phyloP scores from a whole-genome alignment of 2,797 vertebrate genomes.

The Cryptoprocta ferox region DNA sequence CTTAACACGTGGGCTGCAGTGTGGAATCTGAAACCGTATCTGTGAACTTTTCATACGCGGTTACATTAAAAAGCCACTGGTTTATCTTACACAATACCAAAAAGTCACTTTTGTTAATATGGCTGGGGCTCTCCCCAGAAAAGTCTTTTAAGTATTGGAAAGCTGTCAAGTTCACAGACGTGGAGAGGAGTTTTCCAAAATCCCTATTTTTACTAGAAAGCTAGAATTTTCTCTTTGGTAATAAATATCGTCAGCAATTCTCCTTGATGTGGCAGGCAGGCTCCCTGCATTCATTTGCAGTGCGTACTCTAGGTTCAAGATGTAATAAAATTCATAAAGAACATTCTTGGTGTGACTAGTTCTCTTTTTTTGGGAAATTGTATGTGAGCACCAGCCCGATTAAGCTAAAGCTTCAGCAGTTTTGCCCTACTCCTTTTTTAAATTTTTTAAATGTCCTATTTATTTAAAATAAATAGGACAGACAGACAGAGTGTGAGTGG shows the following conservation, averaged over 20 bases:
- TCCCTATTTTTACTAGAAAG: constrained; percentile 26
- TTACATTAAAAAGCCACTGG: background rate
- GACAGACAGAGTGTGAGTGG: no score
- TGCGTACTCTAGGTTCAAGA: background rate
- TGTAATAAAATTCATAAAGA: background rate
- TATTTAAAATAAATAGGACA: no score
- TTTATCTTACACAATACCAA: background rate
- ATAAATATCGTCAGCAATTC: background rate
- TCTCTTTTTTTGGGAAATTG: background rate
- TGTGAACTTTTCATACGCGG: background rate
- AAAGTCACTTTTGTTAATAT: background rate
- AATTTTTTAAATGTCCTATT: no score
- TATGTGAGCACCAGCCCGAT: background rate
- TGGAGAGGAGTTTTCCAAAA: background rate
- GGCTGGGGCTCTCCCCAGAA: background rate
- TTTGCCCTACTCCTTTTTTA: background rate
- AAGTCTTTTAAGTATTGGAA: background rate
- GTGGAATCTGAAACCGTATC: background rate
- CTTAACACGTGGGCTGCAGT: background rate
- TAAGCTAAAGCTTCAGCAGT: background rate
- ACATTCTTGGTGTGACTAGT: background rate
- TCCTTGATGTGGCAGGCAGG: background rate
- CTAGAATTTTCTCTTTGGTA: background rate
- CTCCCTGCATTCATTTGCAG: background rate
- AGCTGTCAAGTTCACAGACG: background rate